phyloP scores from a whole-genome alignment of 2,113 vertebrate species.

The Tricholaema leucomelas region DNA sequence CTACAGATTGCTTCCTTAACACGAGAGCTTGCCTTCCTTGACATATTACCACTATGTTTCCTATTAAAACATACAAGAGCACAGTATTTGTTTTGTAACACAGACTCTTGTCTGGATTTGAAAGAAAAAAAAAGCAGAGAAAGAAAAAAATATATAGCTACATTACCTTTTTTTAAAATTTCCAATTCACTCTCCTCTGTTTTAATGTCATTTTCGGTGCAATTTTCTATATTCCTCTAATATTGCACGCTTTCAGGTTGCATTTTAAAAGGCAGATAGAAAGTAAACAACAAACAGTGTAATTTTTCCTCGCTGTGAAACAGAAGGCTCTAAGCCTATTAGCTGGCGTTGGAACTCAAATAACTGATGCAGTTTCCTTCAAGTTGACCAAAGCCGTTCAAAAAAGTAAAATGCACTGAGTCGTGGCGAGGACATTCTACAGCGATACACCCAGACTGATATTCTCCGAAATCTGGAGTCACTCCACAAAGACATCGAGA shows the following conservation, averaged over 20 bases:
- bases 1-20: slow-evolving; percentile 34
- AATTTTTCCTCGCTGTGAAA: slow-evolving; percentile 57
- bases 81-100: slow-evolving; percentile 30
- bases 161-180: background rate
- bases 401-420: slow-evolving; percentile 67
- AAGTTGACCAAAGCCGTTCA: slow-evolving; percentile 79
- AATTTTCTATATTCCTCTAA: slow-evolving; percentile 43
- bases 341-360: slow-evolving; percentile 28
- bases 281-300: slow-evolving; percentile 68
- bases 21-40: slow-evolving; percentile 23
- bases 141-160: background rate
- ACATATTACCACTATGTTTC: background rate
- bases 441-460: background rate
- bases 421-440: background rate
- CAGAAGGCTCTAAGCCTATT: slow-evolving; percentile 54
- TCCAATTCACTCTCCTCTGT: background rate
- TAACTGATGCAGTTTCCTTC: slow-evolving; percentile 58
- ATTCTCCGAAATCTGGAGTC: slow-evolving; percentile 5
- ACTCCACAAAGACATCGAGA: background rate
- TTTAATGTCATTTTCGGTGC: slow-evolving; percentile 33
- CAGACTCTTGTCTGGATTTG: slow-evolving; percentile 7
- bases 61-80: background rate
- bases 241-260: background rate
- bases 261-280: slow-evolving; percentile 55
- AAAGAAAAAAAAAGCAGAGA: background rate